These are phyloP conservation scores for Netelia fuscicornis DNA, from an alignment of 2,888 invertebrate species.

Conservation along the genomic window DNA sequence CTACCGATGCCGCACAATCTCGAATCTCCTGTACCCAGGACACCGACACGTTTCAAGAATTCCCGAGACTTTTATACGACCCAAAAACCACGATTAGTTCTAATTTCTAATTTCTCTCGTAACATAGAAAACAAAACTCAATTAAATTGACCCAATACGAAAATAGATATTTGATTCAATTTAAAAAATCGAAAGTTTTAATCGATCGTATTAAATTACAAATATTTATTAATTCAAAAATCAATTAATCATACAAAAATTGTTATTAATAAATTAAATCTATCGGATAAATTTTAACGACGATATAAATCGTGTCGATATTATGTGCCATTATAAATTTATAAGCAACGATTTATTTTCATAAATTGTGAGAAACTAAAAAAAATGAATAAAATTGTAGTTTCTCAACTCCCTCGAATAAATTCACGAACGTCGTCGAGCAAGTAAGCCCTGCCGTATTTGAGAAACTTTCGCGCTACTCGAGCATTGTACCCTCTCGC, in stretches of 20 bases:
- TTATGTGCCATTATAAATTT: neutral
- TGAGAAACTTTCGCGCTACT: constrained; percentile 54
- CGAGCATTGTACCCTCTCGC: constrained; percentile 15
- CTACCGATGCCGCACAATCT: constrained; percentile 21
- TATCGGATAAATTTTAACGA: too few relatives aligned
- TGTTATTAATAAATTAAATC: too few relatives aligned
- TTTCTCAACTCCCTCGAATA: neutral
- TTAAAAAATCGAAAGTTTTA: too few relatives aligned
- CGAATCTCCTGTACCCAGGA: constrained; percentile 38
- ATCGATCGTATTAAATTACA: too few relatives aligned
- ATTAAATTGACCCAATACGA: neutral
- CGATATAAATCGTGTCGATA: neutral
- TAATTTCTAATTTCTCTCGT: constrained; percentile 53
- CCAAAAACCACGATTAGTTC: constrained; percentile 32
- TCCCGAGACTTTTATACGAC: constrained; percentile 46
- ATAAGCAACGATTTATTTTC: neutral
- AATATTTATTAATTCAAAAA: too few relatives aligned
- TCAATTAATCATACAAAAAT: too few relatives aligned
- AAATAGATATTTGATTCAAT: too few relatives aligned
- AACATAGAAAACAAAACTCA: neutral
- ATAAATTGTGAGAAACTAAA: neutral
- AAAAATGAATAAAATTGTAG: neutral
- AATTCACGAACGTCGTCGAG: constrained; percentile 9
- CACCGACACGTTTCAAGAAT: constrained; percentile 40
- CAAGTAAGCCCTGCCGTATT: constrained; percentile 12